Conservation (phyloP, 2,888 invertebrate species). For the Venustoraphidia nigricollis region DNA sequence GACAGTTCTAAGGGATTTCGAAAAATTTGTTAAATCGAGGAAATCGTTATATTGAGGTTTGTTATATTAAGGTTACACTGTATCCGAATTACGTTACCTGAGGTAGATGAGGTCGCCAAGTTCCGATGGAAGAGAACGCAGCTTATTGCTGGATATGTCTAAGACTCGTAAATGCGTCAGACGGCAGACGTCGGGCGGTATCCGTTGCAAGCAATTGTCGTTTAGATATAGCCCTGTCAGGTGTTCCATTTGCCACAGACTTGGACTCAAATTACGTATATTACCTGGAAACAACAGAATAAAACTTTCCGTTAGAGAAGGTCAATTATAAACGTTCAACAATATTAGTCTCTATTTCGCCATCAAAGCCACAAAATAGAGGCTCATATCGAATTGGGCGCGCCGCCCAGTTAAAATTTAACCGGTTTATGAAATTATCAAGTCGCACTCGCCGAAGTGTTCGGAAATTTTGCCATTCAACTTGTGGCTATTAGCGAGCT, state of each 20-base stretch:
- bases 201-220: slow-evolving; percentile 82
- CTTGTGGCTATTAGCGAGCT: too few species aligned
- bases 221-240: slow-evolving; percentile 90
- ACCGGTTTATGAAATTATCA: too few species aligned
- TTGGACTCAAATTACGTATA: slow-evolving; percentile 85
- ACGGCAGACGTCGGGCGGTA: slow-evolving; percentile 82
- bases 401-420: too few species aligned
- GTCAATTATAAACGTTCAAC: not conserved
- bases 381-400: too few species aligned
- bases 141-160: slow-evolving; percentile 89
- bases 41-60: too few species aligned
- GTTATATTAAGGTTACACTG: not conserved
- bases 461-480: too few species aligned
- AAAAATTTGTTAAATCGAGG: too few species aligned
- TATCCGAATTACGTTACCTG: slow-evolving; percentile 36
- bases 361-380: too few species aligned
- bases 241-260: slow-evolving; percentile 81
- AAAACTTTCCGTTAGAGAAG: not conserved
- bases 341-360: too few species aligned
- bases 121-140: slow-evolving; percentile 87
- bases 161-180: slow-evolving; percentile 72
- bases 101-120: slow-evolving; percentile 92
- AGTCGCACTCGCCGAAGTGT: too few species aligned
- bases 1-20: too few species aligned
- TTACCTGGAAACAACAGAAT: slow-evolving; percentile 67